phyloP scores from a whole-genome alignment of 2,797 vertebrate genomes.

The Myripristis murdjan region DNA sequence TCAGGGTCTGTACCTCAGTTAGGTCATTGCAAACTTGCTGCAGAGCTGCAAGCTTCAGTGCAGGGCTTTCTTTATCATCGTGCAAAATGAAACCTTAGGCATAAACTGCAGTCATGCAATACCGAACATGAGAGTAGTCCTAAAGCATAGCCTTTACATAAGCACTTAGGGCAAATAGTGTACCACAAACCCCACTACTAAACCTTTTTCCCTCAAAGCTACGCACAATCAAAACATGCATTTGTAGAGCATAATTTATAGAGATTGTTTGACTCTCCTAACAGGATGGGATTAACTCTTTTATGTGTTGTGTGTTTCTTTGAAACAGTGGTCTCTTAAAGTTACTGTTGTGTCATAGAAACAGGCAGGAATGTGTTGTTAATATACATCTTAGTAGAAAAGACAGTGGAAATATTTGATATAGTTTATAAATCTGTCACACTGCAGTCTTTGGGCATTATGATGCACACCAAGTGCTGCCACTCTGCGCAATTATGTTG shows the following conservation, averaged over 20 bases:
- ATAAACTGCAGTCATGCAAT: constrained; percentile 79
- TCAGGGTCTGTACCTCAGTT: constrained; percentile 88
- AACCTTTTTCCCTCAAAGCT: constrained; percentile 76
- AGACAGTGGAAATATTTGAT: constrained; percentile 37
- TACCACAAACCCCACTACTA: constrained; percentile 64
- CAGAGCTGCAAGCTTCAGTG: constrained; percentile 82
- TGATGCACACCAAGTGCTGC: constrained; percentile 54
- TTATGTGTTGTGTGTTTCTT: constrained; percentile 61
- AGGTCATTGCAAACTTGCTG: constrained; percentile 86
- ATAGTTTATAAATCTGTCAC: constrained; percentile 43
- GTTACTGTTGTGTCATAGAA: constrained; percentile 53
- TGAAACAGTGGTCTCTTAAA: constrained; percentile 48
- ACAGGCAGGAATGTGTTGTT: constrained; percentile 56
- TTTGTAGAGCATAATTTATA: constrained; percentile 54
- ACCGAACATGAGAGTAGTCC: constrained; percentile 80
- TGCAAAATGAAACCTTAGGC: constrained; percentile 82
- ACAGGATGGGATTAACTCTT: constrained; percentile 62
- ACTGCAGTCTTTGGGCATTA: constrained; percentile 65
- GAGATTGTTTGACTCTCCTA: constrained; percentile 57
- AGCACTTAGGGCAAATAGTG: constrained; percentile 83
- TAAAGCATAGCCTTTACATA: constrained; percentile 83
- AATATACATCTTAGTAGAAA: constrained; percentile 32
- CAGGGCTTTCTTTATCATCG: constrained; percentile 78
- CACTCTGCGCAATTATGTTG: constrained; percentile 63
- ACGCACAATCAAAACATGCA: constrained; percentile 85